Evolutionary conservation across 1,140 invertebrate genomes (phyloP), one percentile per base, ranked within the genome.

Genomic region (Trialeurodes vaporariorum): DNA sequence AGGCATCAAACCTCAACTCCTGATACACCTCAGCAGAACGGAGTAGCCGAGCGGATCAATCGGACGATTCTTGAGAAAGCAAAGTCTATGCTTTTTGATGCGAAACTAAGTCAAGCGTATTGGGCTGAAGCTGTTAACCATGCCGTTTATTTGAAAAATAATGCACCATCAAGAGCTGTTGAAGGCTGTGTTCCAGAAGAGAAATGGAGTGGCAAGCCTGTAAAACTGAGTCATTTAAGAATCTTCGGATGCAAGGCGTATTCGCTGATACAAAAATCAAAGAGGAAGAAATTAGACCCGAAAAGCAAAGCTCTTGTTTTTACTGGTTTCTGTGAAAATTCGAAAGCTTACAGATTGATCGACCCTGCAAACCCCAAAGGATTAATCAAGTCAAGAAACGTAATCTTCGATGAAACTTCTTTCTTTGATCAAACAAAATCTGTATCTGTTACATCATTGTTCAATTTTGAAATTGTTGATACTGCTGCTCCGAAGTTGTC

Each of bases 241-340:
- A 66, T 73, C 26, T 78, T 80, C 72, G 76, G 76, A 40, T 71
- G 72, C 27, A 59, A 23, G 25, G 75, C 74, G 1, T 77, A 71
- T 67, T 68, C 69, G 0, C 74, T 74, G n/a, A 69, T 79, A 25
- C 78, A 77, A 13, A 70, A 75, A 11, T 67, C 74, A 66, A 73
- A 75, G 12, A 40, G 75, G 59, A 67, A 68, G 13, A 77, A 76
- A 65, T 71, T 73, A 23, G 74, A 77, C 59, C n/a, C 66, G 0
- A 77, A 76, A 40, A 65, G 58, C 1, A 60, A 64, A 58, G 68
- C 40, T 21, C 59, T 70, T 61, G 24, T 72, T 23, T 68, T 72
- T 34, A 70, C 71, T 13, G 70, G 70, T 1, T 72, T 70, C 24
- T 71, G 70, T 24, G 63, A 64, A 49, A 69, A 69, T 25, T 59